These are phyloP conservation scores for Dolichopus griseipennis DNA, from an alignment of 2,888 invertebrate species.

Conservation along the genomic window DNA sequence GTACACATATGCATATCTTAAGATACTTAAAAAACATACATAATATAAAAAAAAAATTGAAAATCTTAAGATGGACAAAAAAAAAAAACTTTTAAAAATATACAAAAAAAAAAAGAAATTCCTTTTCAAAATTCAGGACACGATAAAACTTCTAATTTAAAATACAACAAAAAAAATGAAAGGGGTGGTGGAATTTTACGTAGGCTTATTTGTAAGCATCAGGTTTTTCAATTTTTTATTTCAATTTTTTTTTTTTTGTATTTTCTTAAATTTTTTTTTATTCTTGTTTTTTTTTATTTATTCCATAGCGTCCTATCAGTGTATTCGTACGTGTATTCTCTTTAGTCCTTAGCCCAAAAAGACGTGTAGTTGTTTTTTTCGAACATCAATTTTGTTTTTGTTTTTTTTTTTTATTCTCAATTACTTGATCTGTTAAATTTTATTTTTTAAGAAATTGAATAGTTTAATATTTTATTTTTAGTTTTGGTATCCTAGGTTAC, in stretches of 20 bases:
- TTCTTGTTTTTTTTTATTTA: too few relatives aligned
- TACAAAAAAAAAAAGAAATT: constrained; percentile 14
- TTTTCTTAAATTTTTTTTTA: too few relatives aligned
- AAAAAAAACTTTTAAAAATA: background rate
- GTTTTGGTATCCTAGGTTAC: too few relatives aligned
- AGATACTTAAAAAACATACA: background rate
- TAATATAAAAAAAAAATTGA: background rate
- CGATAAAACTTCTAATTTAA: constrained; percentile 44
- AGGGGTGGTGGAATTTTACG: background rate
- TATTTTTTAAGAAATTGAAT: too few relatives aligned
- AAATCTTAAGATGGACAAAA: background rate
- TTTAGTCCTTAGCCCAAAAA: too few relatives aligned
- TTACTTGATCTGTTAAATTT: background rate
- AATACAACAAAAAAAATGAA: constrained; percentile 24
- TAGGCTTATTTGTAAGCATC: background rate
- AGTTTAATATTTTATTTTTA: too few relatives aligned
- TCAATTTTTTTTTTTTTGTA: too few relatives aligned
- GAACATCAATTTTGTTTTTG: background rate
- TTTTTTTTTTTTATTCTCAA: background rate
- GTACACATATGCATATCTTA: too few relatives aligned
- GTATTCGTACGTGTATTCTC: background rate
- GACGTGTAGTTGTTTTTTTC: background rate
- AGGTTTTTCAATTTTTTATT: background rate
- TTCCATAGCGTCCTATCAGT: background rate
- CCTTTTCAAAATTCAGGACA: constrained; percentile 43